Evolutionary conservation across 2,888 invertebrate species (phyloP).

Genomic region (Meteorus colon): DNA sequence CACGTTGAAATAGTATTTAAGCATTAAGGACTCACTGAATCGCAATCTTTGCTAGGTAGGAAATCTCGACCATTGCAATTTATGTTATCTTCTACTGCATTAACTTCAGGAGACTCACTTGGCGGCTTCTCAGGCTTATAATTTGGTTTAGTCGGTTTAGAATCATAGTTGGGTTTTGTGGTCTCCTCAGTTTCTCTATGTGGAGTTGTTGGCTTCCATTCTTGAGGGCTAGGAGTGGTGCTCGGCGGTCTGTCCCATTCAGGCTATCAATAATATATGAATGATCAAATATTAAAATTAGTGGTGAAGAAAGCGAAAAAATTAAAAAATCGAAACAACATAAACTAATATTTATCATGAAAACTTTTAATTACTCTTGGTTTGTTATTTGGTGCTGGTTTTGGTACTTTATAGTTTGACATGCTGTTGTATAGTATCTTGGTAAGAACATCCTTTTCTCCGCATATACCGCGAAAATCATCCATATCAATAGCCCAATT

Average conservation of each 20-base stretch:
- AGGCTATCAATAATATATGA: slow-evolving; percentile 75
- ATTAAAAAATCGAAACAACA: neutral
- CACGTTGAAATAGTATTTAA: neutral
- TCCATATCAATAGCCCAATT: slow-evolving; percentile 96
- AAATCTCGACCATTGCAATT: slow-evolving; percentile 76
- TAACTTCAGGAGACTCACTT: slow-evolving; percentile 66
- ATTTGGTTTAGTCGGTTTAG: slow-evolving; percentile 52
- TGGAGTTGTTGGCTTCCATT: slow-evolving; percentile 43
- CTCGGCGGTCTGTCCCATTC: slow-evolving; percentile 89
- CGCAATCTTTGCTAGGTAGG: slow-evolving; percentile 77
- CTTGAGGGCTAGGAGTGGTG: slow-evolving; percentile 74
- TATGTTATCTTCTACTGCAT: slow-evolving; percentile 67
- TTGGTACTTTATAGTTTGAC: slow-evolving; percentile 79
- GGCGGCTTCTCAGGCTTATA: slow-evolving; percentile 41
- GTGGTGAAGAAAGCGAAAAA: neutral
- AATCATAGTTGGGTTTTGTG: slow-evolving; percentile 46
- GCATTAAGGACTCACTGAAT: slow-evolving; percentile 73
- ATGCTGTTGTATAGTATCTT: slow-evolving; percentile 83
- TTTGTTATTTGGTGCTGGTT: slow-evolving; percentile 79
- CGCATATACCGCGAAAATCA: slow-evolving; percentile 89
- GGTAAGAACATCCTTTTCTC: slow-evolving; percentile 83
- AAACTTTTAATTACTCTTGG: slow-evolving; percentile 76
- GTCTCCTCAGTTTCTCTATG: slow-evolving; percentile 57
- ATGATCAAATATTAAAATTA: slow-evolving; percentile 11
- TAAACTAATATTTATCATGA: neutral